Evolutionary conservation across 2,797 vertebrate genomes (phyloP), one percentile per base, ranked within the genome.

Genomic region (Lateolabrax maculatus): DNA sequence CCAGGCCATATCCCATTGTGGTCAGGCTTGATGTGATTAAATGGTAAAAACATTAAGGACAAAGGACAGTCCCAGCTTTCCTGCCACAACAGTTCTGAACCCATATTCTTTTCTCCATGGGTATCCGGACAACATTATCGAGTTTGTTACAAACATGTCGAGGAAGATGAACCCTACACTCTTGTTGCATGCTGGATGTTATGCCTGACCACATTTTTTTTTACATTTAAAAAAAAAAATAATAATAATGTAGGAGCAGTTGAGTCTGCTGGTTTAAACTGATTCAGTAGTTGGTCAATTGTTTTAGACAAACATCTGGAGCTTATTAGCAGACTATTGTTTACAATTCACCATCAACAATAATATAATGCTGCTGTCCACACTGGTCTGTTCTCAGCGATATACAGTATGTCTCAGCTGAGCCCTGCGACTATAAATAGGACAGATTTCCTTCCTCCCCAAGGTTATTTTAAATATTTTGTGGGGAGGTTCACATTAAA

Each of bases 1-100:
- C 36, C 11, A 18, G 10, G 23, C 21, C 57, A 65, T 12, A 15
- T 72, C 37, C 56, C 51, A 52, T 5, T 65, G 46, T 55, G 31
- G 53, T 79, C 57, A 58, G 66, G 39, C 27, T 61, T 68, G 68
- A 68, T 65, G 41, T 60, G 60, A 60, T 55, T 29, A 61, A 41
- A 61, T 62, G 27, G 23, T 39, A 25, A 57, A 57, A 21, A n/a
- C 15, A 71, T 67, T 61, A 52, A 18, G 12, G 29, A 44, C n/a
- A 68, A 51, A 52, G 15, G 21, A 39, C 34, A 49, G 43, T 18
- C 9, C 21, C 12, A 39, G 75, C 12, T 27, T 43, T 62, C 18
- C 19, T 31, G 36, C 12, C 58, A 41, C 19, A 65, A 57, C 19
- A 67, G 55, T 21, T 25, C 36, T 21, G 8, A 37, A 43, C 19